Evolutionary conservation across 2,888 invertebrate genomes (phyloP).

Genomic region (Xestia c-nigrum): DNA sequence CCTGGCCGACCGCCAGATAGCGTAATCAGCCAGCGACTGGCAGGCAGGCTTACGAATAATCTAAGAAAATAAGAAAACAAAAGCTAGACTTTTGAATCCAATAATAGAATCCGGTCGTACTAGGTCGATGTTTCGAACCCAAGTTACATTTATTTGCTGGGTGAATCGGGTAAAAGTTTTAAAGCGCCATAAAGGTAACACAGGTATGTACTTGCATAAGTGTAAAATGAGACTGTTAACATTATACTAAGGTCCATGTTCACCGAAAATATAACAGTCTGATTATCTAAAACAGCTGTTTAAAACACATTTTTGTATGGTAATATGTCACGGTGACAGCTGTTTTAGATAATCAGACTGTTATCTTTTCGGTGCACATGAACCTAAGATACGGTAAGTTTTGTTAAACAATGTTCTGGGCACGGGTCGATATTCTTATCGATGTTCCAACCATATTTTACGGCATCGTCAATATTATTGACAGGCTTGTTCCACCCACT

Average conservation of each 20-base stretch:
- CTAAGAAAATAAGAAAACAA: constrained; percentile 25
- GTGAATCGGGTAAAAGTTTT: neutral
- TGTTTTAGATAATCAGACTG: no score
- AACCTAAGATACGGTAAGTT: neutral
- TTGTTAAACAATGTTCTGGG: neutral
- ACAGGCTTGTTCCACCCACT: constrained; percentile 32
- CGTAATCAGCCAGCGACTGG: constrained; percentile 38
- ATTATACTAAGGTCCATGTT: no score
- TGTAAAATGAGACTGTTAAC: neutral
- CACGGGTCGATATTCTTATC: constrained; percentile 17
- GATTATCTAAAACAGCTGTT: no score
- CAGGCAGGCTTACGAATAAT: constrained; percentile 28
- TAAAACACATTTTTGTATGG: no score
- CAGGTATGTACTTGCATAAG: neutral
- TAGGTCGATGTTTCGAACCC: neutral
- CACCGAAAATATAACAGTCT: no score
- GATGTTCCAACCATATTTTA: constrained; percentile 16
- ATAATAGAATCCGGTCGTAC: neutral
- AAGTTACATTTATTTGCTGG: neutral
- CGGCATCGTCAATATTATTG: constrained; percentile 36
- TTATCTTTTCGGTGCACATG: no score
- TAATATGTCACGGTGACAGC: no score
- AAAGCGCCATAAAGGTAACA: neutral
- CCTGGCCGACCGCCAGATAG: constrained; percentile 35
- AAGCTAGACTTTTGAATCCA: constrained; percentile 1